Evolutionary conservation across 2,797 vertebrate genomes (phyloP).

Genomic region (Tolypeutes matacus): DNA sequence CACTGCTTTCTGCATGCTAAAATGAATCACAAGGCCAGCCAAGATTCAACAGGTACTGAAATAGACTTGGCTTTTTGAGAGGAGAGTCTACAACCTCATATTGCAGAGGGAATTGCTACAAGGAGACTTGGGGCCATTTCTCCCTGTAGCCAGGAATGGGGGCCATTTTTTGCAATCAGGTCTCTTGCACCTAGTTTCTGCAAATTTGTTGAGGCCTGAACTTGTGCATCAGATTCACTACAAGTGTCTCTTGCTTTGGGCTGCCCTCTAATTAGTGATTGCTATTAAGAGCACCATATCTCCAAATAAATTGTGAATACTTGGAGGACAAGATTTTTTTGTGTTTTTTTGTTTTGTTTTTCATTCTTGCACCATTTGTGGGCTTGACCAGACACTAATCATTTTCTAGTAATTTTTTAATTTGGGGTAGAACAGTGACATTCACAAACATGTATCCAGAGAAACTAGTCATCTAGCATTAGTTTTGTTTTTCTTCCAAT

Average conservation of each 20-base stretch:
- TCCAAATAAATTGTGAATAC: background rate
- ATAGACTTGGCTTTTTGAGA: background rate
- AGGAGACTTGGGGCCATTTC: background rate
- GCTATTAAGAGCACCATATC: background rate
- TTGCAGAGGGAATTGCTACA: background rate
- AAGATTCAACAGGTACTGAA: background rate
- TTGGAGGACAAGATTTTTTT: background rate
- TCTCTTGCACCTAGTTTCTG: background rate
- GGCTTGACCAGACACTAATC: background rate
- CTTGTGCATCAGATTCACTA: background rate
- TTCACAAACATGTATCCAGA: background rate
- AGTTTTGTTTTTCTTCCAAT: background rate
- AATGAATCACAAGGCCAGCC: background rate
- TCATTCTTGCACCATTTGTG: background rate
- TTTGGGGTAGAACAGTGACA: background rate
- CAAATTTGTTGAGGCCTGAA: slow-evolving; percentile 2
- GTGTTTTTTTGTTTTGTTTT: background rate
- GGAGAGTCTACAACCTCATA: background rate
- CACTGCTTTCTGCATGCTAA: background rate
- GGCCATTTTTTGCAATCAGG: background rate
- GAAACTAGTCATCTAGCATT: background rate
- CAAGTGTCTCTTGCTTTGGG: background rate
- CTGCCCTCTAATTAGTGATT: background rate
- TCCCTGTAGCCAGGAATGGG: background rate
- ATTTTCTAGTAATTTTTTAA: background rate